A percentile compares a stretch with the other conserved stretches of the same genome.
phyloP scores from a whole-genome alignment of 2,888 invertebrate species.

The Diachrysia chrysitis region DNA sequence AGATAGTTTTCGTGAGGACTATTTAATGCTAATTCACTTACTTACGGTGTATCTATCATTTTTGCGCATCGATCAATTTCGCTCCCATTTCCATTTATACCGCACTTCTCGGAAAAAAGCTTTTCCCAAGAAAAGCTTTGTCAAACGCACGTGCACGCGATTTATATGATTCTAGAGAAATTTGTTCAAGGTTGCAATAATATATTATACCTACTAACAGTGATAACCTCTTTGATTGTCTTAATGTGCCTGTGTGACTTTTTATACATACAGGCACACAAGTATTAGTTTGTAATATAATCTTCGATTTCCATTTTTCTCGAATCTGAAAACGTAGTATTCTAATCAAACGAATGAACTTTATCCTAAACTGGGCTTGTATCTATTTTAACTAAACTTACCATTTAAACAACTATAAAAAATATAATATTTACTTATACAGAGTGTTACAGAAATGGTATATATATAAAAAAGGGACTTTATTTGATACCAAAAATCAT shows the following conservation, averaged over 20 bases:
- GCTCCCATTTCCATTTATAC: background rate
- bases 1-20: background rate
- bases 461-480: too few relatives aligned
- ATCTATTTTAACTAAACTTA: too few relatives aligned
- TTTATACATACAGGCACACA: background rate
- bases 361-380: too few relatives aligned
- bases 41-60: slow-evolving; percentile 4
- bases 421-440: too few relatives aligned
- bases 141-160: slow-evolving; percentile 4
- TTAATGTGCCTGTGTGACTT: background rate
- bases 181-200: background rate
- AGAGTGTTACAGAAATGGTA: too few relatives aligned
- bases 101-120: slow-evolving; percentile 3
- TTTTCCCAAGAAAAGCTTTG: background rate
- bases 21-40: slow-evolving; percentile 3
- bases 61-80: slow-evolving; percentile 1
- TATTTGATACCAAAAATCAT: too few relatives aligned
- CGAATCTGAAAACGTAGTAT: background rate
- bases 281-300: background rate
- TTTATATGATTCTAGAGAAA: background rate
- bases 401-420: too few relatives aligned
- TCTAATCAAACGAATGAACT: background rate
- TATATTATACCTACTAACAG: background rate
- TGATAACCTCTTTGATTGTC: background rate
- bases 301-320: background rate